phyloP scores from a whole-genome alignment of 2,113 vertebrate species.

The Mesitornis unicolor region DNA sequence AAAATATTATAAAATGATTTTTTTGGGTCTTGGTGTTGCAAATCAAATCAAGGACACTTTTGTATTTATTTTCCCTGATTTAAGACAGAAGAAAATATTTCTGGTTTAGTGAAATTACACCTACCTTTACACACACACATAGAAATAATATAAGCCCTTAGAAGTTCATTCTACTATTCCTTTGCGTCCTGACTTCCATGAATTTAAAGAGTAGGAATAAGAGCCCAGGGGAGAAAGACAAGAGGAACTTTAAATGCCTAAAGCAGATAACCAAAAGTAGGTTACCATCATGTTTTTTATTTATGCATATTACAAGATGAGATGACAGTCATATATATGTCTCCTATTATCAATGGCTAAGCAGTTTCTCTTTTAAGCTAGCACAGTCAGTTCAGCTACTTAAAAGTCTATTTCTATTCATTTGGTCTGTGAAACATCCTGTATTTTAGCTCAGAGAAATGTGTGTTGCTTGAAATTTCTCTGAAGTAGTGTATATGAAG shows the following conservation, averaged over 20 bases:
- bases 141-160: not conserved
- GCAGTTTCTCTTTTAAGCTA: not conserved
- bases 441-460: not conserved
- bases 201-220: slow-evolving; percentile 26
- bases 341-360: not conserved
- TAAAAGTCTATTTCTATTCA: not conserved
- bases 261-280: slow-evolving; percentile 50
- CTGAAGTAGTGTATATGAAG: not conserved
- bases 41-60: not conserved
- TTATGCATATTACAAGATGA: not conserved
- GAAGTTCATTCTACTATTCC: not conserved
- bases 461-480: not conserved
- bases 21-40: not conserved
- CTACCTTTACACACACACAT: not conserved
- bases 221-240: slow-evolving; percentile 15
- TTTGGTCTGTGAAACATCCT: not conserved
- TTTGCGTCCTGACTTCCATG: slow-evolving; percentile 38
- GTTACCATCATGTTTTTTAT: slow-evolving; percentile 29
- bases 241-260: slow-evolving; percentile 20
- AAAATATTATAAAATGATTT: not conserved
- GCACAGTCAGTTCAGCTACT: not conserved
- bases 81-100: not conserved
- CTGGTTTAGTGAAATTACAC: not conserved
- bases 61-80: not conserved
- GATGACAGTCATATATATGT: not conserved